These are phyloP conservation scores for Incurvaria masculella DNA, from an alignment of 2,888 invertebrate species.

Conservation along the genomic window DNA sequence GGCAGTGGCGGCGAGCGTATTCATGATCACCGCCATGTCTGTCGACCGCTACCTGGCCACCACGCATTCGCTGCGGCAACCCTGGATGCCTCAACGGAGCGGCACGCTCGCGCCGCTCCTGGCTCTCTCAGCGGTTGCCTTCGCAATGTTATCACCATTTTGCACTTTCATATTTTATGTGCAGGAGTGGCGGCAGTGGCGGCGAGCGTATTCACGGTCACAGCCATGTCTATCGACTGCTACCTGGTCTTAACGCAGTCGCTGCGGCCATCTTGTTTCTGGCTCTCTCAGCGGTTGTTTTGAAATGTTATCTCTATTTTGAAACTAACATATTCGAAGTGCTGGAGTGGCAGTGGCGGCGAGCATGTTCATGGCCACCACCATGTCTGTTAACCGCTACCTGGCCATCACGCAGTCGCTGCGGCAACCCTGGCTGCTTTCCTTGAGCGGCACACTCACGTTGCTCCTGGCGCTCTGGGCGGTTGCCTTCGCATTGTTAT, in stretches of 20 bases:
- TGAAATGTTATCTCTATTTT: conserved; percentile 64
- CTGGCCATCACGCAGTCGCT: conserved; percentile 73
- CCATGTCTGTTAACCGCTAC: conserved; percentile 75
- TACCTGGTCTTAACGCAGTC: conserved; percentile 74
- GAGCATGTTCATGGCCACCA: conserved; percentile 75
- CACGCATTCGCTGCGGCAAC: conserved; percentile 68
- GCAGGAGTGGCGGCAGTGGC: conserved; percentile 75
- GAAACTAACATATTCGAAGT: no score
- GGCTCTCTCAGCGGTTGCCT: conserved; percentile 62
- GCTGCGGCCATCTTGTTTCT: conserved; percentile 68
- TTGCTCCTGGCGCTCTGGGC: conserved; percentile 66
- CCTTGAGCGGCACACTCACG: conserved; percentile 60
- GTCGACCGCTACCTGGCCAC: conserved; percentile 74
- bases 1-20: conserved; percentile 75
- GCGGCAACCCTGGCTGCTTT: conserved; percentile 67
- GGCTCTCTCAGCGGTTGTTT: conserved; percentile 65
- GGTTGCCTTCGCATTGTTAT: conserved; percentile 62
- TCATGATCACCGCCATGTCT: conserved; percentile 77
- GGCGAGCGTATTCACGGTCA: conserved; percentile 76
- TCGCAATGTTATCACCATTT: conserved; percentile 66
- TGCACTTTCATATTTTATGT: no score
- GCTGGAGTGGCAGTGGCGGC: conserved; percentile 75
- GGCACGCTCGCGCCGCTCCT: conserved; percentile 63
- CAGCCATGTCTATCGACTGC: conserved; percentile 74
- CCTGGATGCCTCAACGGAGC: conserved; percentile 66